Evolutionary conservation across 2,888 invertebrate species (phyloP).

Genomic region (Papilio protenor): DNA sequence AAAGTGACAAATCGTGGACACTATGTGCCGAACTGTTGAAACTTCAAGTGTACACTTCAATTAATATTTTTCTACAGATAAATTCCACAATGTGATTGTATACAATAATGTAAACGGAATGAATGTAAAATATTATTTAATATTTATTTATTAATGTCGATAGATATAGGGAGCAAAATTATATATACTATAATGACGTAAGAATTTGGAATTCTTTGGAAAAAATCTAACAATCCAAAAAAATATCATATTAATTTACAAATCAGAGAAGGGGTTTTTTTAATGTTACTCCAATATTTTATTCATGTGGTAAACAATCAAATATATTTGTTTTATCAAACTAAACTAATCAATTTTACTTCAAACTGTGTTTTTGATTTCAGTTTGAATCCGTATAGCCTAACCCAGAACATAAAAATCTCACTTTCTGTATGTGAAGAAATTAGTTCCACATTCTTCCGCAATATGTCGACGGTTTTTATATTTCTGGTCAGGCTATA

Average conservation of each 20-base stretch:
- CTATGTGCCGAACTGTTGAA: conserved; percentile 55
- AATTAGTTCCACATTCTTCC: no score
- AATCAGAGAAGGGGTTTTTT: no score
- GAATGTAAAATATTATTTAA: conserved; percentile 67
- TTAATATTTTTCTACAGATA: conserved; percentile 70
- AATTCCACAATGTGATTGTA: conserved; percentile 69
- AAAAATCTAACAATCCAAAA: background rate
- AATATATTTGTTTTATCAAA: no score
- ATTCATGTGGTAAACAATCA: no score
- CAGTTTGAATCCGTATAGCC: no score
- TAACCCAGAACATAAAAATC: no score
- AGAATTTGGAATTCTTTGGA: conserved; percentile 32
- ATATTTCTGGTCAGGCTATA: no score
- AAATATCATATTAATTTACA: background rate
- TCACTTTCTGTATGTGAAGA: no score
- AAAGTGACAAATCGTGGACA: conserved; percentile 66
- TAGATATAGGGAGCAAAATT: conserved; percentile 61
- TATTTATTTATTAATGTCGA: conserved; percentile 72
- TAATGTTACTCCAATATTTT: no score
- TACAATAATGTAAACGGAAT: conserved; percentile 63
- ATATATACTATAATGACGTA: conserved; percentile 43
- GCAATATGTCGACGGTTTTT: no score
- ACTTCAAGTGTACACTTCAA: conserved; percentile 50
- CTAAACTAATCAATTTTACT: no score
- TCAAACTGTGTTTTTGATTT: no score